Evolutionary conservation across 2,113 vertebrate genomes (phyloP).

Genomic region (Anoplopoma fimbria): DNA sequence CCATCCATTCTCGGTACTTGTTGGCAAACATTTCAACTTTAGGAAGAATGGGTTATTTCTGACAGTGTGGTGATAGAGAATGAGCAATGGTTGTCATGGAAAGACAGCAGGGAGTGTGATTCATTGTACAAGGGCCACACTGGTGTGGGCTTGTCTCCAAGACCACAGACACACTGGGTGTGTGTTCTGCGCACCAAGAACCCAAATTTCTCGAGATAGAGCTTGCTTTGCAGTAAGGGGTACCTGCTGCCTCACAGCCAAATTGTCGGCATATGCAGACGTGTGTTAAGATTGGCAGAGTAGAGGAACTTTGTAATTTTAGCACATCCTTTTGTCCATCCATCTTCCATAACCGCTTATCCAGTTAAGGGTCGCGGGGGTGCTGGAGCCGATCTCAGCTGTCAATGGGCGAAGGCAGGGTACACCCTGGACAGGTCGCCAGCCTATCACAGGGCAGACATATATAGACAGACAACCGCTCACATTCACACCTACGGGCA

Average conservation of each 20-base stretch:
- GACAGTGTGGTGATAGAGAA: conserved; percentile 27
- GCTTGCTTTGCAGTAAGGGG: not conserved
- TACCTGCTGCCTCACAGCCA: conserved; percentile 2
- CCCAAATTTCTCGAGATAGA: not conserved
- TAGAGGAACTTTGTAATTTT: not conserved
- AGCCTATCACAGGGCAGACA: no score
- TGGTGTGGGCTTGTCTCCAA: conserved; percentile 22
- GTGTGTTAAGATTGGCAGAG: not conserved
- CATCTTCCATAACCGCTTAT: no score
- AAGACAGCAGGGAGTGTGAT: conserved; percentile 53
- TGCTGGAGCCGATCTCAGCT: no score
- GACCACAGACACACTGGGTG: not conserved
- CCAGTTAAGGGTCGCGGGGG: no score
- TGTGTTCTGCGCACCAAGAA: not conserved
- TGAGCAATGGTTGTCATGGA: conserved; percentile 56
- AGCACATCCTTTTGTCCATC: not conserved
- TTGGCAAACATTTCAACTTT: conserved; percentile 55
- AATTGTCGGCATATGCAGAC: not conserved
- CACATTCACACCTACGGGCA: no score
- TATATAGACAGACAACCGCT: no score
- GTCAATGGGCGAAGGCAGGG: no score
- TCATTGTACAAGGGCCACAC: conserved; percentile 28
- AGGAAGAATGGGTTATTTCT: conserved; percentile 44
- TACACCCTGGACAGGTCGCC: no score
- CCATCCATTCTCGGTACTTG: conserved; percentile 29